Evolutionary conservation across 2,113 vertebrate genomes (phyloP).

Genomic region (Pholis gunnellus): DNA sequence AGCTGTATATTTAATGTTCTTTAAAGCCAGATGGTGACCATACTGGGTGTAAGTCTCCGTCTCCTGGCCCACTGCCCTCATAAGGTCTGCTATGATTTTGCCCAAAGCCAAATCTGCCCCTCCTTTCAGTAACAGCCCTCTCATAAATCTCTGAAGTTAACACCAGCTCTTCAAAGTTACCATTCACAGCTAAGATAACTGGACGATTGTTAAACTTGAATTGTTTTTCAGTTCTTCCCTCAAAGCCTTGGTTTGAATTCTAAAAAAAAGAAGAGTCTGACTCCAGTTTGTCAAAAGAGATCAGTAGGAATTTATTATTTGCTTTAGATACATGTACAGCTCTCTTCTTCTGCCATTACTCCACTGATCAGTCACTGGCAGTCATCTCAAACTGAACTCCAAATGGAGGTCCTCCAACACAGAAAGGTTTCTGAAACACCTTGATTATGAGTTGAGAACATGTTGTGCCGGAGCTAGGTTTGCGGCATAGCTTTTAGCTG

Average conservation of each 20-base stretch:
- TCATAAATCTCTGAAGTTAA: constrained; percentile 56
- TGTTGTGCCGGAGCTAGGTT: constrained; percentile 46
- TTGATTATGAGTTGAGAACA: constrained; percentile 8
- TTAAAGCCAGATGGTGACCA: constrained; percentile 29
- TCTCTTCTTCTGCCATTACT: constrained; percentile 57
- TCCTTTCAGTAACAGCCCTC: constrained; percentile 27
- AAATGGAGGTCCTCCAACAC: constrained; percentile 43
- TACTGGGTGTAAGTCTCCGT: constrained; percentile 11
- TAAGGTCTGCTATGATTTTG: constrained; percentile 6
- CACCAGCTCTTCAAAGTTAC: constrained; percentile 30
- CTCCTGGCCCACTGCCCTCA: constrained; percentile 14
- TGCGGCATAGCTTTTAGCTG: constrained; percentile 34
- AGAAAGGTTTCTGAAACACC: constrained; percentile 41
- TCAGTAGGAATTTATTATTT: constrained; percentile 85
- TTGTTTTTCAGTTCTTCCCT: constrained; percentile 33
- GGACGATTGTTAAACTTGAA: constrained; percentile 50
- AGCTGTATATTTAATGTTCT: background rate
- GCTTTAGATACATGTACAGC: constrained; percentile 81
- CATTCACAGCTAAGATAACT: constrained; percentile 44
- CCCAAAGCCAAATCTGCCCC: constrained; percentile 23
- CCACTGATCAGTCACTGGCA: constrained; percentile 62
- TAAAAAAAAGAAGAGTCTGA: constrained; percentile 53
- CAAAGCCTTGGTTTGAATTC: constrained; percentile 29
- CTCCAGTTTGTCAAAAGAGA: constrained; percentile 79
- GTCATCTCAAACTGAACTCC: constrained; percentile 49